These are phyloP conservation scores for Scalopus aquaticus DNA, from an alignment of 2,113 vertebrate genomes.

Conservation along the genomic window DNA sequence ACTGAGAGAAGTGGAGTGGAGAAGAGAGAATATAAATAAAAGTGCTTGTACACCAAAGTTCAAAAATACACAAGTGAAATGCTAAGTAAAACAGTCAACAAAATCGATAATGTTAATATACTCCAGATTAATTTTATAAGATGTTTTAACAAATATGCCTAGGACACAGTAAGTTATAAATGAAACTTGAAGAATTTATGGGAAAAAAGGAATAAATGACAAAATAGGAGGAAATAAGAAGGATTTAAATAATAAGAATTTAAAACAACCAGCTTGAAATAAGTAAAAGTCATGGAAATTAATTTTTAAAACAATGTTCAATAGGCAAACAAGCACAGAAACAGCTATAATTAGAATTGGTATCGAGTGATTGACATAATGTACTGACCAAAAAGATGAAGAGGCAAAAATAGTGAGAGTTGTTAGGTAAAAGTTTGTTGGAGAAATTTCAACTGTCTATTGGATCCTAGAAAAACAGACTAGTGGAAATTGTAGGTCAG, in stretches of 20 bases:
- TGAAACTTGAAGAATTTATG: not conserved
- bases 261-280: not conserved
- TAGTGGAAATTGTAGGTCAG: not conserved
- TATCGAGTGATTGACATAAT: not conserved
- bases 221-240: not conserved
- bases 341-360: not conserved
- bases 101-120: not conserved
- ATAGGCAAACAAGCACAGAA: not conserved
- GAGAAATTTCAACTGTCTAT: not conserved
- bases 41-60: not conserved
- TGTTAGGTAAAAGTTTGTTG: not conserved
- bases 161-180: not conserved
- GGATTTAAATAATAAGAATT: too few species aligned
- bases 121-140: not conserved
- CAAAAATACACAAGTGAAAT: not conserved
- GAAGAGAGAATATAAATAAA: not conserved
- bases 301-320: not conserved
- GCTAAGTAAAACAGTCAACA: slow-evolving; percentile 2
- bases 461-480: not conserved
- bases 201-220: not conserved
- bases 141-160: not conserved
- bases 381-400: not conserved
- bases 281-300: not conserved
- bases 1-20: not conserved
- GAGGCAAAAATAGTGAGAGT: not conserved